These are phyloP conservation scores for Xenus cinereus DNA, from an alignment of 2,113 vertebrate species.

Conservation along the genomic window DNA sequence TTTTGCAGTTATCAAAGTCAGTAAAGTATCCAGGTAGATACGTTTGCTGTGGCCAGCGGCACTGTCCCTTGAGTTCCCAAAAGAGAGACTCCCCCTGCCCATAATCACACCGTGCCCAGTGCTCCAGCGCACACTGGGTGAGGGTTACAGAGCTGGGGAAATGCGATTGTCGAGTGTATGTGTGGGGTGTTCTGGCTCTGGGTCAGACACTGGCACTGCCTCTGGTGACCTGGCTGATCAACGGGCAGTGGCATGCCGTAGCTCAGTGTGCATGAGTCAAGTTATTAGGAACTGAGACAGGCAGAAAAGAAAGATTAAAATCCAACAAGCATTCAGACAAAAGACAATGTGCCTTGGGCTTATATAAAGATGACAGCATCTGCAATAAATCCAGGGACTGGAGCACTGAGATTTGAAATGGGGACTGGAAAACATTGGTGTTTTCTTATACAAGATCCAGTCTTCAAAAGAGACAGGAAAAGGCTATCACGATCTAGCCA, in stretches of 20 bases:
- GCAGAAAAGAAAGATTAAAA: neutral
- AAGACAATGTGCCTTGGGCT: neutral
- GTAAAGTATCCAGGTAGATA: neutral
- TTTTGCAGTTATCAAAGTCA: neutral
- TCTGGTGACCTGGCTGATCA: neutral
- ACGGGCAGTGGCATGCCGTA: neutral
- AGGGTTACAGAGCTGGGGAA: neutral
- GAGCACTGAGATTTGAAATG: neutral
- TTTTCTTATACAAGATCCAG: neutral
- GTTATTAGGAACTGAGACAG: neutral
- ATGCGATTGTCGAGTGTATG: neutral
- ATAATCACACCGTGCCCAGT: neutral
- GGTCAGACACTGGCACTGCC: fast-evolving
- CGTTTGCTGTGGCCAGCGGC: fast-evolving
- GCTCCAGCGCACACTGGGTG: neutral
- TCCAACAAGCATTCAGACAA: neutral
- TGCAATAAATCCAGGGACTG: neutral
- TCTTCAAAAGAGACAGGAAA: neutral
- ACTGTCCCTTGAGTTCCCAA: neutral
- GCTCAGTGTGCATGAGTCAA: fast-evolving
- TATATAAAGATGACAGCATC: neutral
- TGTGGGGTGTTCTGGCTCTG: neutral
- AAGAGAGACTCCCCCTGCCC: neutral
- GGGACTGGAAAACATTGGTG: neutral
- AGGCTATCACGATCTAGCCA: neutral